Conservation (phyloP, 2,113 vertebrate genomes). For the Myotis lucifugus region DNA sequence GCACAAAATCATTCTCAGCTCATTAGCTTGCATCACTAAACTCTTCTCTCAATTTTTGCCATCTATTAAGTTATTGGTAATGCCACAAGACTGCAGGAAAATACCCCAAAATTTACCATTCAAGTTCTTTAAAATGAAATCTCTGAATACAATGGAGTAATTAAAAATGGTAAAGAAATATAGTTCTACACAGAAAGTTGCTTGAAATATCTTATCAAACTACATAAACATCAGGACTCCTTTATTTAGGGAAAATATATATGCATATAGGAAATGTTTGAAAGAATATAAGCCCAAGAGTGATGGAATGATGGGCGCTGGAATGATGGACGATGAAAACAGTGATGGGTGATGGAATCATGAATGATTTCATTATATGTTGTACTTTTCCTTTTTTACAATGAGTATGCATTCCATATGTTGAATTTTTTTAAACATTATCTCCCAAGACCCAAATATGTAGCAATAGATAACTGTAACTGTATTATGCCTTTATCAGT, state of each 20-base stretch:
- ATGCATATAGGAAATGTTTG: not conserved
- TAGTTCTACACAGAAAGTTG: not conserved
- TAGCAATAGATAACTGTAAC: not conserved
- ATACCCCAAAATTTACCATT: not conserved
- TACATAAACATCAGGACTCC: not conserved
- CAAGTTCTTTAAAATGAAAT: constrained; percentile 16
- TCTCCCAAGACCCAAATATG: constrained; percentile 34
- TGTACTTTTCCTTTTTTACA: not conserved
- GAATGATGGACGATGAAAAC: not conserved
- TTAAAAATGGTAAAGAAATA: not conserved
- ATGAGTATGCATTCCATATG: not conserved
- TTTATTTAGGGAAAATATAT: not conserved
- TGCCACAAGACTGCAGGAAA: not conserved
- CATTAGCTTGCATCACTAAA: not conserved
- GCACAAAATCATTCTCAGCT: constrained; percentile 21
- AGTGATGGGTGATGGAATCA: not conserved
- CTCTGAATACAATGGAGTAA: not conserved
- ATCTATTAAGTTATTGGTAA: not conserved
- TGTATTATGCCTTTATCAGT: not conserved
- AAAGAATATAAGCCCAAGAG: not conserved
- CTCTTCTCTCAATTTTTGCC: not conserved
- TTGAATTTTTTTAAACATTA: not conserved
- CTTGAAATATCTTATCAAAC: not conserved
- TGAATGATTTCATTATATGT: not conserved
- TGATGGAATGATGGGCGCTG: not conserved